These are phyloP conservation scores for Aphidius ervi DNA, from an alignment of 1,140 invertebrate genomes.

Conservation along the genomic window DNA sequence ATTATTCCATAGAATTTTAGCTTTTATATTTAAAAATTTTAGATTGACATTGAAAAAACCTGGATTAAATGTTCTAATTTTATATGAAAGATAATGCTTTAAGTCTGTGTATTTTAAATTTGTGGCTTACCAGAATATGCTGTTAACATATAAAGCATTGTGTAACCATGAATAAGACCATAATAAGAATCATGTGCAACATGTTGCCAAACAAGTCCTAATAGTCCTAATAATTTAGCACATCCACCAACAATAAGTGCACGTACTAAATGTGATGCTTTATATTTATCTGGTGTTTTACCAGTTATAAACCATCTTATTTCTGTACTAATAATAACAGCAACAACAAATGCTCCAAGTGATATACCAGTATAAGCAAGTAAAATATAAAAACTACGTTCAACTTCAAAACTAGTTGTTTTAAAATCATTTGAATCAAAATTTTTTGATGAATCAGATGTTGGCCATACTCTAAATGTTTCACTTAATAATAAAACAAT, in stretches of 20 bases:
- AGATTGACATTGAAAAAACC: no score
- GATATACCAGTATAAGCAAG: conserved; percentile 39
- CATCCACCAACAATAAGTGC: conserved; percentile 46
- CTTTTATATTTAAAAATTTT: no score
- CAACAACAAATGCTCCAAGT: conserved; percentile 33
- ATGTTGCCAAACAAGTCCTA: conserved; percentile 46
- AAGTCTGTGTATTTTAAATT: conserved; percentile 8
- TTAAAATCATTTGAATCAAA: conserved; percentile 6
- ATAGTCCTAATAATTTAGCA: conserved; percentile 43
- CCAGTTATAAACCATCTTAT: conserved; percentile 34
- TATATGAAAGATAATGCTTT: neutral
- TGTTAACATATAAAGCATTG: conserved; percentile 43
- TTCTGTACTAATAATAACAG: conserved; percentile 39
- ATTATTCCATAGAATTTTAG: no score
- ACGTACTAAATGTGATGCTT: conserved; percentile 32
- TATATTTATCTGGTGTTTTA: conserved; percentile 35
- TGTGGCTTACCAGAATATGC: conserved; percentile 45
- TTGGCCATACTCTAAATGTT: conserved; percentile 42
- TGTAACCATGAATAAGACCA: conserved; percentile 46
- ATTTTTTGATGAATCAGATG: conserved; percentile 14
- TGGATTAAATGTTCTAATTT: neutral
- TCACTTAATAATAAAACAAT: conserved; percentile 44
- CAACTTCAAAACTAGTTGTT: conserved; percentile 30
- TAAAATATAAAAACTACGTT: conserved; percentile 43
- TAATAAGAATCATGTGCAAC: conserved; percentile 40